Evolutionary conservation across 2,888 invertebrate genomes (phyloP).

Genomic region (Drosophila subsilvestris): DNA sequence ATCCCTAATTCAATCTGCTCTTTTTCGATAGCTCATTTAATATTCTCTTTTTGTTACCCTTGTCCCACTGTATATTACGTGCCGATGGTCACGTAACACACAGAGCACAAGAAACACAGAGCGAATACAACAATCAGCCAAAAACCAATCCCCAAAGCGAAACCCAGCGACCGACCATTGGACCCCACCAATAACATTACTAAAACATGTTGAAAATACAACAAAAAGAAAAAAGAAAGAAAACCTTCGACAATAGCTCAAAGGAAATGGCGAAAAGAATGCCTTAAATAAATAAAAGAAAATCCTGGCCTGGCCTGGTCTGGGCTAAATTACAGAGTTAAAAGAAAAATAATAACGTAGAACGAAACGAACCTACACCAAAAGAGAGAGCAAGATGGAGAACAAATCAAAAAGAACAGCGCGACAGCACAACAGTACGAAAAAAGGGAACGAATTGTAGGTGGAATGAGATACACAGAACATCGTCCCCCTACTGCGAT

Average conservation of each 20-base stretch:
- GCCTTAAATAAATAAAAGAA: slow-evolving; percentile 71
- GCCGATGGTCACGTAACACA: slow-evolving; percentile 54
- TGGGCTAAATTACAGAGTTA: slow-evolving; percentile 51
- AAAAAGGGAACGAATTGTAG: slow-evolving; percentile 16
- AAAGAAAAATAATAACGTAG: slow-evolving; percentile 35
- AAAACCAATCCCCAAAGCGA: slow-evolving; percentile 16
- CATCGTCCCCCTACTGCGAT: slow-evolving; percentile 4
- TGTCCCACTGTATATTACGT: slow-evolving; percentile 21
- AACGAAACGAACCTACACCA: slow-evolving; percentile 30
- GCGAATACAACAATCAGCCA: slow-evolving; percentile 26
- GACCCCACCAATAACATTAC: slow-evolving; percentile 28
- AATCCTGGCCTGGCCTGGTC: slow-evolving; percentile 31
- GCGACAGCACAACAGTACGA: slow-evolving; percentile 23
- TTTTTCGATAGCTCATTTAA: not conserved
- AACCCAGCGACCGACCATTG: slow-evolving; percentile 10
- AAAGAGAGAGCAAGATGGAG: slow-evolving; percentile 18
- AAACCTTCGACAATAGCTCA: slow-evolving; percentile 36
- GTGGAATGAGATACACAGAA: slow-evolving; percentile 12
- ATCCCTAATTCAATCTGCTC: not conserved
- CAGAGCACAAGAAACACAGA: not conserved
- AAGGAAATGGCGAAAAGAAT: slow-evolving; percentile 43
- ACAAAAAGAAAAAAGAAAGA: slow-evolving; percentile 16
- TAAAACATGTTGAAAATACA: slow-evolving; percentile 37
- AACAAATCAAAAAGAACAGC: slow-evolving; percentile 41
- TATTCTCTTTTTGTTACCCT: not conserved